Evolutionary conservation across 1,140 invertebrate genomes (phyloP), one percentile per base, ranked within the genome.

Genomic region (Aphelenchoides avenae): DNA sequence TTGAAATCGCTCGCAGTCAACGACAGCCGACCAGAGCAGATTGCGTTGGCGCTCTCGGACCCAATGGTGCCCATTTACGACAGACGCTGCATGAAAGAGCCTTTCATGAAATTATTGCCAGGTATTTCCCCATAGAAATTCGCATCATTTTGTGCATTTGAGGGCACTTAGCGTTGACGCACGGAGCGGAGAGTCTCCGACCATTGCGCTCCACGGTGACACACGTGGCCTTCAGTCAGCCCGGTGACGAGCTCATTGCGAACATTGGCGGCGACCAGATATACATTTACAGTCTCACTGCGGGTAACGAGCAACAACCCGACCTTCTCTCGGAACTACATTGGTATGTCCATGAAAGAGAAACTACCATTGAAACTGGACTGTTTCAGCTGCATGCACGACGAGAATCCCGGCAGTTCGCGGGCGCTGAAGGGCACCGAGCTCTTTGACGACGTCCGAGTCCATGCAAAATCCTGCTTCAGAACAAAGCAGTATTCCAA

Each of bases 21-120:
- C 39, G 56, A 58, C 26, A 22, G 5, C n/a, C 47, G 22, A 20
- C 33, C 52, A 22, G 56, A 58, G 36, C 43, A 56, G 56, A 37
- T 58, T n/a, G 56, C 56, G 9, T 22, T 59, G 2, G 56, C 39
- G 4, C 11, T 60, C 18, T 43, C 29, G n/a, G 34, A 27, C 6
- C 36, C 56, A 7, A 24, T 58, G n/a, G 56, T 58, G 24, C 56
- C 56, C n/a, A 44, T 58, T 57, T 58, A 46, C 18, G 56, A 58
- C 44, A 26, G 44, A 3, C 31, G 56, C 24, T 44, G 57, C 39
- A 58, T 51, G 29, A 41, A 58, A 2, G 22, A 51, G 11, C 56
- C 56, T 11, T 22, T 58, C 7, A 36, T 58, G 1, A 52, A 34
- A 5, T 33, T 58, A 9, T 57, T 58, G 53, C 56, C 56, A 36